phyloP scores from a whole-genome alignment of 2,888 invertebrate species.

The Stenchaetothrips biformis region DNA sequence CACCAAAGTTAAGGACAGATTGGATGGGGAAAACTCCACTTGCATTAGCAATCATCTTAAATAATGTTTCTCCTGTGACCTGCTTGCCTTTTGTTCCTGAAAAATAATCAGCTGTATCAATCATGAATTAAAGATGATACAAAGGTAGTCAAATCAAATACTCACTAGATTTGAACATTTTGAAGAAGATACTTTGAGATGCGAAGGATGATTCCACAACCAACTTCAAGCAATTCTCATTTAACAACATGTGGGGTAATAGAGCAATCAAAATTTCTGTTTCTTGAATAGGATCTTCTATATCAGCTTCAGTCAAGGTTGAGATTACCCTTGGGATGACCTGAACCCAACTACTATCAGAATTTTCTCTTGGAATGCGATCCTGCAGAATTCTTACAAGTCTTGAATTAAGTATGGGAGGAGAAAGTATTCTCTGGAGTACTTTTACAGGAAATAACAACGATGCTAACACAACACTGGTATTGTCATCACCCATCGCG shows the following conservation, averaged over 20 bases:
- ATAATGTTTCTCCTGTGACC: neutral
- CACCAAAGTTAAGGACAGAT: neutral
- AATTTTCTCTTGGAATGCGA: neutral
- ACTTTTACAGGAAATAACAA: constrained; percentile 13
- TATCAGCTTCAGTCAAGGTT: neutral
- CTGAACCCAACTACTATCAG: neutral
- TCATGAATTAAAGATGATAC: neutral
- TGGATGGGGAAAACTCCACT: neutral
- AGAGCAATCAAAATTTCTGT: neutral
- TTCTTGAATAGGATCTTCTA: neutral
- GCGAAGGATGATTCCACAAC: neutral
- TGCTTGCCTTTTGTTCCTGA: neutral
- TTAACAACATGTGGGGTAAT: neutral
- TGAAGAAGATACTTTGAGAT: neutral
- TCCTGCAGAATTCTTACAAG: neutral
- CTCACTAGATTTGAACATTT: neutral
- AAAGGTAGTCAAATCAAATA: neutral
- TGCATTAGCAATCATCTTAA: neutral
- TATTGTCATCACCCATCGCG: constrained; percentile 63
- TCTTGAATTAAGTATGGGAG: neutral
- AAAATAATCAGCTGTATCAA: neutral
- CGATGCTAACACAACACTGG: constrained; percentile 38
- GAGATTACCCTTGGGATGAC: neutral
- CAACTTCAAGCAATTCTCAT: neutral
- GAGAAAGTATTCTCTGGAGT: neutral